Conservation (phyloP, 1,140 invertebrate species). For the Muscidifurax raptorellus region DNA sequence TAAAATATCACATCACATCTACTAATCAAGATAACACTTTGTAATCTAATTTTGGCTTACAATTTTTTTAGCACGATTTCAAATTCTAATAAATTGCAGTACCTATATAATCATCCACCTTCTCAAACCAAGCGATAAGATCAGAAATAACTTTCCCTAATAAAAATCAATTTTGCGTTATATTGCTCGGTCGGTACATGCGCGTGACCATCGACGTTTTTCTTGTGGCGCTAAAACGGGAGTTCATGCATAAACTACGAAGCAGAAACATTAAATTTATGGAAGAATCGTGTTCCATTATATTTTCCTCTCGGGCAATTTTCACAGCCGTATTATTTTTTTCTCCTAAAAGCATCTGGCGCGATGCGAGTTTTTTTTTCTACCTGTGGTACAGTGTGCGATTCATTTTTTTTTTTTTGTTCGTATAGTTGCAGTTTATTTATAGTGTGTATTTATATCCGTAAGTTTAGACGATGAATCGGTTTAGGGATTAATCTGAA, state of each 20-base stretch:
- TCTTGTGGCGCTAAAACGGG: not conserved
- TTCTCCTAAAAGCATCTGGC: constrained; percentile 22
- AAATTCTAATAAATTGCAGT: not conserved
- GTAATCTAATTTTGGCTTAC: not conserved
- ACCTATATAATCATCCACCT: too few relatives aligned
- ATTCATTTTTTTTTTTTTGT: not conserved
- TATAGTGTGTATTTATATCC: not conserved
- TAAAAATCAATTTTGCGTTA: constrained; percentile 4
- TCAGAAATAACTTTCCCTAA: not conserved
- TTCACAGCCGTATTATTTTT: constrained; percentile 45
- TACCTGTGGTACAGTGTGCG: not conserved
- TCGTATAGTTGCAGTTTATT: not conserved
- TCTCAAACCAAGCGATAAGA: not conserved
- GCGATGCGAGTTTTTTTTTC: not conserved
- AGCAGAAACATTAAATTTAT: constrained; percentile 41
- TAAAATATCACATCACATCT: not conserved
- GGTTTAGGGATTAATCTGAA: constrained; percentile 17
- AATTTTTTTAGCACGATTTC: not conserved
- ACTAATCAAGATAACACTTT: not conserved
- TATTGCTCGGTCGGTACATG: constrained; percentile 16
- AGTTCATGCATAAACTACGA: constrained; percentile 25
- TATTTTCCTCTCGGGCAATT: constrained; percentile 15
- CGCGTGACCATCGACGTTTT: not conserved
- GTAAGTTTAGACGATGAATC: not conserved
- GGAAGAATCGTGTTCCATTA: constrained; percentile 20